Evolutionary conservation across 1,140 invertebrate genomes (phyloP).

Genomic region (Matsumurasca onukii): DNA sequence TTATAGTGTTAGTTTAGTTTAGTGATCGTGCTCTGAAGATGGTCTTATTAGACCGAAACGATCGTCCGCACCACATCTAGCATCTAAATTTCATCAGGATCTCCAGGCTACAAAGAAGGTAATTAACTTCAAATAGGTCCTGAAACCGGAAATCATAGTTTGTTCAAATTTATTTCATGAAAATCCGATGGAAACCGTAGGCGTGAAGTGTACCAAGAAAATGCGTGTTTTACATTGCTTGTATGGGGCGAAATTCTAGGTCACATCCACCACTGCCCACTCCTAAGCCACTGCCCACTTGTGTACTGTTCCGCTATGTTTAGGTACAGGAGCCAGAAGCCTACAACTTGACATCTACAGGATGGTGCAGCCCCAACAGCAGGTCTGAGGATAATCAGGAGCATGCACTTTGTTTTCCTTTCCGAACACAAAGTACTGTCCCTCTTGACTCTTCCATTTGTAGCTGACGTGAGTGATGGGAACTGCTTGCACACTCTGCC

Average conservation of each 20-base stretch:
- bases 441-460: conserved; percentile 49
- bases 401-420: conserved; percentile 53
- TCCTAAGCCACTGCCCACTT: background rate
- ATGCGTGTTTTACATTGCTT: background rate
- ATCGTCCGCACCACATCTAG: no score
- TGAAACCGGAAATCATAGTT: no score
- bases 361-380: conserved; percentile 55
- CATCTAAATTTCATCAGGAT: no score
- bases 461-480: conserved; percentile 54
- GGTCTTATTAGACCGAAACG: no score
- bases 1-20: no score
- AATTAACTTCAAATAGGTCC: no score
- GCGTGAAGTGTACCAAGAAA: no score
- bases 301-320: background rate
- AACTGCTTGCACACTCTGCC: conserved; percentile 54
- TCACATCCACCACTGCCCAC: background rate
- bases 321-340: background rate
- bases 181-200: no score
- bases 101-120: no score
- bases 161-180: no score
- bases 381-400: conserved; percentile 57
- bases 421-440: conserved; percentile 55
- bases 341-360: conserved; percentile 33
- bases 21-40: no score
- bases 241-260: background rate